A percentile compares a stretch with the other conserved stretches of the same genome.
Conservation (phyloP, 64 coral and sea anemone species). For the Actinia tenebrosa region DNA sequence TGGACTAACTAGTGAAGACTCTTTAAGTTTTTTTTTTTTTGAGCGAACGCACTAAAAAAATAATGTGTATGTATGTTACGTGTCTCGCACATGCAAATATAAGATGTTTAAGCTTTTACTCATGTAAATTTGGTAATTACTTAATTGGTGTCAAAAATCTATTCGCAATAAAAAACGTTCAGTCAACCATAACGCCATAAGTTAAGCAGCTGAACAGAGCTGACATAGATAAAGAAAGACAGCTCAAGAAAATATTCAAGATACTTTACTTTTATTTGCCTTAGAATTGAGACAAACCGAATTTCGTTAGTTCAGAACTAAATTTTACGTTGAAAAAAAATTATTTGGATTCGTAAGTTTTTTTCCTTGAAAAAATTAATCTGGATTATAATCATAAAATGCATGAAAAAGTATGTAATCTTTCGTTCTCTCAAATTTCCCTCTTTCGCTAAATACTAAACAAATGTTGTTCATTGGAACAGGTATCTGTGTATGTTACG, state of each 20-base stretch:
- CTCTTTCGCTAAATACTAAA: too few species aligned
- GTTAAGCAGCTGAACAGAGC: not conserved
- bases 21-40: too few species aligned
- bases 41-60: too few species aligned
- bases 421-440: not conserved
- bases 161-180: not conserved
- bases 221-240: not conserved
- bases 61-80: too few species aligned
- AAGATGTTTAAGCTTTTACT: not conserved
- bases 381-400: not conserved
- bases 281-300: not conserved
- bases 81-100: not conserved
- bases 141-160: conserved; percentile 14
- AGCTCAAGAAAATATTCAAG: not conserved
- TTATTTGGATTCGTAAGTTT: not conserved
- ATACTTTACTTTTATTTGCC: not conserved
- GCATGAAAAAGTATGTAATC: not conserved
- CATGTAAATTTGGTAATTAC: conserved; percentile 5
- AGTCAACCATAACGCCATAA: not conserved
- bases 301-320: not conserved
- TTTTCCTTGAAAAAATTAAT: not conserved
- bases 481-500: not conserved
- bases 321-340: not conserved
- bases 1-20: too few species aligned
- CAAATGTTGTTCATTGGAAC: too few species aligned